phyloP scores from a whole-genome alignment of 2,888 invertebrate species.

The Dinocampus coccinellae region DNA sequence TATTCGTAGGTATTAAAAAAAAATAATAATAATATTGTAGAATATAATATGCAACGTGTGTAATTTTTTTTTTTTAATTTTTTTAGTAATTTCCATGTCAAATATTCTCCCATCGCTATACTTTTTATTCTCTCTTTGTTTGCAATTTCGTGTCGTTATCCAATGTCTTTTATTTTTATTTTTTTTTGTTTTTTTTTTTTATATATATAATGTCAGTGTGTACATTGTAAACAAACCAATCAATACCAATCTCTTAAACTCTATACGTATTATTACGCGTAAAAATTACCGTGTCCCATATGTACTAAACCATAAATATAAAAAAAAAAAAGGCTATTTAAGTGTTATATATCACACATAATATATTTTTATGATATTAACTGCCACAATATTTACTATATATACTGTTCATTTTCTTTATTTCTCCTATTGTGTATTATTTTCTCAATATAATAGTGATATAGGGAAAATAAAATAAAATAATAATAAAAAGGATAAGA shows the following conservation, averaged over 20 bases:
- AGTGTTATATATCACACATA: neutral
- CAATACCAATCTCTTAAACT: constrained; percentile 66
- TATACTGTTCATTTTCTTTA: constrained; percentile 15
- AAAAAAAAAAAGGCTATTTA: neutral
- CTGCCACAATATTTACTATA: constrained; percentile 9
- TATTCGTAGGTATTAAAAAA: no score
- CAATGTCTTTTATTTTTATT: no score
- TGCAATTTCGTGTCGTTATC: no score
- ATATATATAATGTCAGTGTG: constrained; percentile 60
- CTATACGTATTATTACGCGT: constrained; percentile 45
- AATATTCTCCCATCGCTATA: no score
- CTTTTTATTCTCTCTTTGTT: no score
- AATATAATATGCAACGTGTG: no score
- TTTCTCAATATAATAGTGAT: constrained; percentile 9
- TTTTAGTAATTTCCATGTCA: no score
- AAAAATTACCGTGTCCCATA: constrained; percentile 44
- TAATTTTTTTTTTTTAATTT: no score
- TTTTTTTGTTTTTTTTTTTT: no score
- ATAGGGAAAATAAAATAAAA: constrained; percentile 35
- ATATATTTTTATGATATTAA: neutral
- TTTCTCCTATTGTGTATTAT: constrained; percentile 14
- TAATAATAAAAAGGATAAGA: constrained; percentile 31
- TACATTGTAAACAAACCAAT: constrained; percentile 64
- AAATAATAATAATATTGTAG: no score
- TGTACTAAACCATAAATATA: neutral